Evolutionary conservation across 2,797 vertebrate species (phyloP).

Genomic region (Oryzias sinensis): DNA sequence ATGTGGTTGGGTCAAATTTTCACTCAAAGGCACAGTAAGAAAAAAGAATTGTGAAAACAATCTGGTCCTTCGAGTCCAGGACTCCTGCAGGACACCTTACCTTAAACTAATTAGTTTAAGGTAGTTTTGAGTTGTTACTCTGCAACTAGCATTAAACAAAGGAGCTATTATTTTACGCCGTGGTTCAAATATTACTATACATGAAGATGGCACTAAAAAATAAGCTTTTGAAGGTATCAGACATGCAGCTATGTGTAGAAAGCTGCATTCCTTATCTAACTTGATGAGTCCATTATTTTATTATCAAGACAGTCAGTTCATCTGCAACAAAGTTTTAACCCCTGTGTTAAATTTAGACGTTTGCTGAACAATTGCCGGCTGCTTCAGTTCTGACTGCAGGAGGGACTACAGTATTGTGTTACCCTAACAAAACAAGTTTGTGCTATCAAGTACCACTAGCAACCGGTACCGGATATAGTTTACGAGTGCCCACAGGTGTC

Average conservation of each 20-base stretch:
- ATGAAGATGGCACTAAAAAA: constrained; percentile 24
- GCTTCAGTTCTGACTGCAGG: constrained; percentile 10
- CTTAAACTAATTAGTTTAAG: constrained; percentile 3
- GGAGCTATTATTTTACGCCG: constrained; percentile 29
- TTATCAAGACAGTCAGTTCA: neutral
- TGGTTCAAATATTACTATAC: constrained; percentile 24
- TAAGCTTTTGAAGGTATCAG: constrained; percentile 10
- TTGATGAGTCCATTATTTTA: constrained; percentile 8
- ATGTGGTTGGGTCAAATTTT: no score
- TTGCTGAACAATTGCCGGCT: constrained; percentile 4
- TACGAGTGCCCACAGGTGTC: constrained; percentile 31
- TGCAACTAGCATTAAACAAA: neutral
- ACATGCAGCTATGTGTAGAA: constrained; percentile 17
- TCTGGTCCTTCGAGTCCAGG: no score
- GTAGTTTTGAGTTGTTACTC: constrained; percentile 34
- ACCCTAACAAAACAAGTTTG: constrained; percentile 38
- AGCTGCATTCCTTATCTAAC: neutral
- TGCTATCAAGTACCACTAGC: constrained; percentile 48
- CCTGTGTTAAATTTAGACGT: neutral
- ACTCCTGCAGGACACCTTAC: no score
- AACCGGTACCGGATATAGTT: constrained; percentile 46
- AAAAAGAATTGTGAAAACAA: no score
- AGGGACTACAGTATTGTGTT: constrained; percentile 33
- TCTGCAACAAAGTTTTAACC: constrained; percentile 1
- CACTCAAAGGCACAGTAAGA: no score